Base-by-base conservation (phyloP, 2,797 vertebrate species). In the Ctenopoma multispine region DNA sequence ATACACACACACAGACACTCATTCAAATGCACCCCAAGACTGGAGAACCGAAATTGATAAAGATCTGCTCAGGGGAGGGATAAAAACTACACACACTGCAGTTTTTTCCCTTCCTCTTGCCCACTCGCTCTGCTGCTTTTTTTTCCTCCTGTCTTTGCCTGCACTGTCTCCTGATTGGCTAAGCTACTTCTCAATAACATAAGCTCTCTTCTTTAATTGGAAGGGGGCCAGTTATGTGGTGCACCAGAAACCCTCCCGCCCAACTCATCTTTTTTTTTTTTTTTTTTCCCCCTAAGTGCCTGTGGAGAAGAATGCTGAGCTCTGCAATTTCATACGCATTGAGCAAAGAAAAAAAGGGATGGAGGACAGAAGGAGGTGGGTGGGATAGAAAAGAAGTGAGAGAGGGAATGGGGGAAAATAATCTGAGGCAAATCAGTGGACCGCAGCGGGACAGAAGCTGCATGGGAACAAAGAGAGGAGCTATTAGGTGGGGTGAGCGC, bases 201-300 rank as follows among this genome's bases (percentile, higher is more conserved):
- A 93, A 92, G 90, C 89, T 88, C 92, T 90, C 75, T 82, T 84
- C 87, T 93, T 92, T 94, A 94, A 93, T 92, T 94, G 94, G 94
- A 91, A 90, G 87, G 80, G 55, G 79, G 76, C 82, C 87, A 85
- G 87, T 91, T 91, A 84, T 91, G 85, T 91, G 82, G 81, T 85
- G 92, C 88, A 89, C 80, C 80, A 90, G 83, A 84, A 87, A 66
- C 82, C 84, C 75, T 87, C 88, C 90, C 86, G 47, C 87, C 89
- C 75, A 74, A 69, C 83, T 89, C 81, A 75, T 91, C 84, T 54
- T 69, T 64, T 18, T 55, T 15, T 34, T 36, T 41, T 15, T 36
- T 1, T 54, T 31, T 50, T 51, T 15, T 18, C 3, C 20, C 72
- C 63, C 66, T 74, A 90, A 84, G 89, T 88, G 89, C 87, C 80